Evolutionary conservation across 2,113 vertebrate species (phyloP).

Genomic region (Nibea coibor): DNA sequence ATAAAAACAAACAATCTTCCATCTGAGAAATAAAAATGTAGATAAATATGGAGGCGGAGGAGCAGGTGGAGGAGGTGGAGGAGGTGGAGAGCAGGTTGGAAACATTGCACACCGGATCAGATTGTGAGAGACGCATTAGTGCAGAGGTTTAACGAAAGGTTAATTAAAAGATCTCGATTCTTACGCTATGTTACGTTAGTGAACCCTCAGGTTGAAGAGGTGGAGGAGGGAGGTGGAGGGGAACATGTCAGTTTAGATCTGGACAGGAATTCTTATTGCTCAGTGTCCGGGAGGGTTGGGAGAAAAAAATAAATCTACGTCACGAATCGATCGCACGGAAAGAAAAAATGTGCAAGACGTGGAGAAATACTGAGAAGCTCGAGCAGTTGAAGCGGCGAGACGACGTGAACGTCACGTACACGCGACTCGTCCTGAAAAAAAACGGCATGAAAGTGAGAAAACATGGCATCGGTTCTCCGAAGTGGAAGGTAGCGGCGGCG

Average conservation of each 20-base stretch:
- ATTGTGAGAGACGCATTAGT: constrained; percentile 84
- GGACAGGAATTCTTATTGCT: constrained; percentile 75
- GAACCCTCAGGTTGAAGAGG: background rate
- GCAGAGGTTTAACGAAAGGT: constrained; percentile 62
- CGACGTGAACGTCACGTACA: background rate
- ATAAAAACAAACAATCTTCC: constrained; percentile 65
- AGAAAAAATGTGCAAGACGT: constrained; percentile 9
- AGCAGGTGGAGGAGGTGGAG: constrained; percentile 51
- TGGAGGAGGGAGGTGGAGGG: too few species aligned
- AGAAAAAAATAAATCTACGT: background rate
- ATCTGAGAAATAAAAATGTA: constrained; percentile 72
- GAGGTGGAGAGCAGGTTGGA: constrained; percentile 49
- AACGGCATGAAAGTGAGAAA: constrained; percentile 55
- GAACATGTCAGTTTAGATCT: constrained; percentile 4
- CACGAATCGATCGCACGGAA: constrained; percentile 5
- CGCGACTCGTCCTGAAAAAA: constrained; percentile 81
- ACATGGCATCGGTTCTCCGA: constrained; percentile 78
- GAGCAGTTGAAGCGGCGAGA: background rate
- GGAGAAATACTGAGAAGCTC: background rate
- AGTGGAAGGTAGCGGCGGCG: constrained; percentile 36
- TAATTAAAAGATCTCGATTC: too few species aligned
- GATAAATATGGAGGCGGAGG: constrained; percentile 72
- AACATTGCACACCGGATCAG: constrained; percentile 73
- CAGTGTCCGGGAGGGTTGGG: constrained; percentile 33
- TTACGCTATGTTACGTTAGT: constrained; percentile 16